A percentile compares a stretch with the other conserved stretches of the same genome.
Evolutionary conservation across 2,888 invertebrate species (phyloP).

Genomic region (Anorthoa munda): DNA sequence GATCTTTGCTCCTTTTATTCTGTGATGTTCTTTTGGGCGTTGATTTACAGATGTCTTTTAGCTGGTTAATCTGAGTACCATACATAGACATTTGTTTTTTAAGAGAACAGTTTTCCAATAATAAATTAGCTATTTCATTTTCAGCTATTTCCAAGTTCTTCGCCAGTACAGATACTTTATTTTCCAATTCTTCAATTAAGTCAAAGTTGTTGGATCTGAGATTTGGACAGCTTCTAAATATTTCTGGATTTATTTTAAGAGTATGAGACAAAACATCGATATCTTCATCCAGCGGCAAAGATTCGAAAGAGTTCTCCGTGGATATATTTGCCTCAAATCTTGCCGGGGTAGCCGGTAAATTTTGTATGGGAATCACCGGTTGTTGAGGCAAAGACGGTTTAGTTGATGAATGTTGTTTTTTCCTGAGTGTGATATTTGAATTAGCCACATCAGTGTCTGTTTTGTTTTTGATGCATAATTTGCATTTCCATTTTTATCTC

Average conservation of each 20-base stretch:
- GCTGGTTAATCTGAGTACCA: slow-evolving; percentile 2
- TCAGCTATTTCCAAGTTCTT: too few species aligned
- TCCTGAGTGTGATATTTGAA: neutral
- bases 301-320: neutral
- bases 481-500: neutral
- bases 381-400: neutral
- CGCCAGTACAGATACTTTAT: too few species aligned
- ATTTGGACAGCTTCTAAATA: slow-evolving; percentile 1
- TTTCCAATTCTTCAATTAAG: too few species aligned
- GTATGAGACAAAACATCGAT: slow-evolving; percentile 12
- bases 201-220: too few species aligned
- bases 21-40: neutral
- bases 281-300: neutral
- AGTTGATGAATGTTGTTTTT: neutral
- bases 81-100: slow-evolving; percentile 12
- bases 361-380: too few species aligned
- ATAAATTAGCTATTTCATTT: neutral
- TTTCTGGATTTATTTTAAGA: neutral
- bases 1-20: too few species aligned
- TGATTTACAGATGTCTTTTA: slow-evolving; percentile 22
- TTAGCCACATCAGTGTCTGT: neutral
- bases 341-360: too few species aligned
- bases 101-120: slow-evolving; percentile 9
- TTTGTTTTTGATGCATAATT: neutral
- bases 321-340: too few species aligned